phyloP scores from a whole-genome alignment of 2,113 vertebrate species.

The Prionailurus viverrinus region DNA sequence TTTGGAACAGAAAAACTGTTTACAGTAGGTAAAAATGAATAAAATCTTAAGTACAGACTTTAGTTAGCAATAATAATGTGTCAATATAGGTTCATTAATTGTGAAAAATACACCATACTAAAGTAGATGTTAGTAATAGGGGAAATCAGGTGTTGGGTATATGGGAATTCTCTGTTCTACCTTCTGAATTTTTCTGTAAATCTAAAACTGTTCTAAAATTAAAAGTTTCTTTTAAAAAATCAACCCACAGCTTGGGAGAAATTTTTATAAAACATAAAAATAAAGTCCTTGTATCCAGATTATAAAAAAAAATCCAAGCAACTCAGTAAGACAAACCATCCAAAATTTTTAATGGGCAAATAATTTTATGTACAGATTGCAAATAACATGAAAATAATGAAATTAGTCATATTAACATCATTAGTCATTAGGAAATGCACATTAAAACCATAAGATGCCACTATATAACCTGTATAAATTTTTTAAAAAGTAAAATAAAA shows the following conservation, averaged over 20 bases:
- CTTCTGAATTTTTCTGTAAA: not conserved
- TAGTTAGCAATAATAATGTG: not conserved
- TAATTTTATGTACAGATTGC: not conserved
- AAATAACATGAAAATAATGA: conserved; percentile 23
- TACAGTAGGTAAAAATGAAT: not conserved
- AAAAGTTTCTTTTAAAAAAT: conserved; percentile 1
- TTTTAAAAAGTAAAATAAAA: not conserved
- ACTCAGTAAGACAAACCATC: not conserved
- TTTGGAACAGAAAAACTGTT: not conserved
- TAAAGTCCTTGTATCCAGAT: not conserved
- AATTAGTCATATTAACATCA: not conserved
- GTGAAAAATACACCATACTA: not conserved
- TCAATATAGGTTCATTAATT: not conserved
- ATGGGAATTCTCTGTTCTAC: not conserved
- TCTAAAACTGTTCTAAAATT: conserved; percentile 26
- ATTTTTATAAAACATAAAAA: not conserved
- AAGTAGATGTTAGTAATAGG: not conserved
- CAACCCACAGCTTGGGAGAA: not conserved
- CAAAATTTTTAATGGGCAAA: not conserved
- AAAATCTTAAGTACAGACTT: not conserved
- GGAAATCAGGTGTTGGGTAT: not conserved
- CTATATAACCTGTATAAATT: not conserved
- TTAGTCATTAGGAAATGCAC: conserved; percentile 38
- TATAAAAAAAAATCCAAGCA: not conserved
- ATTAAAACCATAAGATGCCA: not conserved